A percentile compares a stretch with the other conserved stretches of the same genome.
These are phyloP conservation scores for Myathropa florea DNA, from an alignment of 2,888 invertebrate species.

Conservation along the genomic window DNA sequence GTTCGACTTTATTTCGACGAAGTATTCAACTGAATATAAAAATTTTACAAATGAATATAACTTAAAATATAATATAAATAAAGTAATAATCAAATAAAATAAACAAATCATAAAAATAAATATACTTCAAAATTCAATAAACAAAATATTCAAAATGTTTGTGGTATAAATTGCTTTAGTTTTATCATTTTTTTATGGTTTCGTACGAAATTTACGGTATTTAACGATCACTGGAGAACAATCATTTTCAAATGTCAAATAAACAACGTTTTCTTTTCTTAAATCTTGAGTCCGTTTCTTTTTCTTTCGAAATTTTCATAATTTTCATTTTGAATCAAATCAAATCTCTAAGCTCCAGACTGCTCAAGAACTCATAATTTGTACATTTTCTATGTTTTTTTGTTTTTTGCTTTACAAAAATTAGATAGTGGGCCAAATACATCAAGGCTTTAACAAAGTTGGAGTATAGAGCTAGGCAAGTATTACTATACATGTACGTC, in stretches of 20 bases:
- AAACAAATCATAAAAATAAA: background rate
- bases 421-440: constrained; percentile 11
- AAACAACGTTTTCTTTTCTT: constrained; percentile 33
- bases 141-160: background rate
- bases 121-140: background rate
- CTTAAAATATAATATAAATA: background rate
- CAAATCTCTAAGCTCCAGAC: constrained; percentile 74
- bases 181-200: constrained; percentile 4
- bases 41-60: background rate
- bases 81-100: background rate
- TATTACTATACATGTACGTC: background rate
- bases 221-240: constrained; percentile 59
- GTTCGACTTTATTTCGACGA: no score
- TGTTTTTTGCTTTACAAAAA: background rate
- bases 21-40: background rate
- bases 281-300: background rate
- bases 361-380: background rate
- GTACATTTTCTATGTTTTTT: background rate
- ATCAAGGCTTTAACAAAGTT: constrained; percentile 43
- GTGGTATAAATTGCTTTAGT: constrained; percentile 2
- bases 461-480: constrained; percentile 48
- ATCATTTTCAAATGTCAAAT: constrained; percentile 71
- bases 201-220: constrained; percentile 44
- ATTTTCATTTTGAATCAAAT: constrained; percentile 67
- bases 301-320: background rate